Evolutionary conservation across 2,888 invertebrate species (phyloP).

Genomic region (Seira ritae): DNA sequence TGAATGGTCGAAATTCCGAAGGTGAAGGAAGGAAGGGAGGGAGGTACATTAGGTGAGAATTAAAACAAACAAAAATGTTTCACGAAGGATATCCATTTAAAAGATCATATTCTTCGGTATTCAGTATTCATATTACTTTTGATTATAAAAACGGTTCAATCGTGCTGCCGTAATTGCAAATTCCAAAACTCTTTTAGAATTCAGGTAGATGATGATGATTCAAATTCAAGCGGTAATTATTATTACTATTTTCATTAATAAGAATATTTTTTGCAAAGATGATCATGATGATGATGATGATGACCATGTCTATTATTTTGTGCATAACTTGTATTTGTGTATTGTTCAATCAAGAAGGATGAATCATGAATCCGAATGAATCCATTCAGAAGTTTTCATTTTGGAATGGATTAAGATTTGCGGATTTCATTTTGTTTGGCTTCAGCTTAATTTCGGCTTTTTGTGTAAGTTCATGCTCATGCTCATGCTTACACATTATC

Average conservation of each 20-base stretch:
- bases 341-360: slow-evolving; percentile 6
- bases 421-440: no score
- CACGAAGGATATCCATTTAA: no score
- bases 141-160: not conserved
- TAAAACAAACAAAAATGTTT: not conserved
- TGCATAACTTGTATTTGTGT: not conserved
- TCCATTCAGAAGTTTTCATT: slow-evolving; percentile 6
- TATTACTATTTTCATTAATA: not conserved
- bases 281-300: no score
- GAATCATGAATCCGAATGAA: no score
- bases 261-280: not conserved
- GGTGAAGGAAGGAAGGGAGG: not conserved
- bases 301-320: no score
- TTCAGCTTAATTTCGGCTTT: slow-evolving; percentile 10
- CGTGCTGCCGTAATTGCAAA: not conserved
- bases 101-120: no score
- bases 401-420: no score
- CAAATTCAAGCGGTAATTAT: slow-evolving; percentile 6
- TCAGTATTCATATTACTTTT: not conserved
- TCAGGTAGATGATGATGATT: not conserved
- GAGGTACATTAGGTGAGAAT: no score
- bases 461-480: not conserved
- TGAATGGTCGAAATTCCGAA: slow-evolving; percentile 9
- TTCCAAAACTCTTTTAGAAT: not conserved
- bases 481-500: slow-evolving; percentile 9